Conservation (phyloP, 2,113 vertebrate genomes). For the Lates calcarifer region DNA sequence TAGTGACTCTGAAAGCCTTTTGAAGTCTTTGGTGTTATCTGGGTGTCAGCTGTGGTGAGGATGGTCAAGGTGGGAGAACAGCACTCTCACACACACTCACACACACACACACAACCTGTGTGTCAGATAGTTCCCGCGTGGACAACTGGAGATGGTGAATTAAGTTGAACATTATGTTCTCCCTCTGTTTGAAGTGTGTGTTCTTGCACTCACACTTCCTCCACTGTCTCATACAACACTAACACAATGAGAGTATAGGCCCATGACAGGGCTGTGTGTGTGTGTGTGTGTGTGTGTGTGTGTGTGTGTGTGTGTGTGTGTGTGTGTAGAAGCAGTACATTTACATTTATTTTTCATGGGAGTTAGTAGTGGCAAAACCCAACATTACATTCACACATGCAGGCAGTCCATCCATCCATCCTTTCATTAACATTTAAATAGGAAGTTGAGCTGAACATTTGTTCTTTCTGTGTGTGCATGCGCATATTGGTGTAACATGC, state of each 20-base stretch:
- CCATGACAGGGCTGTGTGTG: background rate
- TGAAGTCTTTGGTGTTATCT: constrained; percentile 76
- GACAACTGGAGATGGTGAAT: constrained; percentile 84
- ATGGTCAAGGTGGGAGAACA: constrained; percentile 73
- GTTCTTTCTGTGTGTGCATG: background rate
- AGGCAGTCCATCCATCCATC: background rate
- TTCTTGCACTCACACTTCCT: constrained; percentile 49
- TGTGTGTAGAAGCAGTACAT: background rate
- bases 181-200: constrained; percentile 72
- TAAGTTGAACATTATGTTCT: constrained; percentile 66
- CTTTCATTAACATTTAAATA: constrained; percentile 16
- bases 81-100: constrained; percentile 44
- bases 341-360: background rate
- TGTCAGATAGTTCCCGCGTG: constrained; percentile 76
- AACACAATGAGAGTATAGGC: no score
- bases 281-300: background rate
- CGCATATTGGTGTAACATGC: background rate
- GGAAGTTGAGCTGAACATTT: constrained; percentile 6
- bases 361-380: background rate
- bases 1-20: constrained; percentile 74
- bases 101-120: constrained; percentile 46
- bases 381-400: background rate
- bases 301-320: background rate
- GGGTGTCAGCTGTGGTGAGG: constrained; percentile 71
- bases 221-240: background rate